Evolutionary conservation across 2,888 invertebrate genomes (phyloP).

Genomic region (Hyposoter dolosus): DNA sequence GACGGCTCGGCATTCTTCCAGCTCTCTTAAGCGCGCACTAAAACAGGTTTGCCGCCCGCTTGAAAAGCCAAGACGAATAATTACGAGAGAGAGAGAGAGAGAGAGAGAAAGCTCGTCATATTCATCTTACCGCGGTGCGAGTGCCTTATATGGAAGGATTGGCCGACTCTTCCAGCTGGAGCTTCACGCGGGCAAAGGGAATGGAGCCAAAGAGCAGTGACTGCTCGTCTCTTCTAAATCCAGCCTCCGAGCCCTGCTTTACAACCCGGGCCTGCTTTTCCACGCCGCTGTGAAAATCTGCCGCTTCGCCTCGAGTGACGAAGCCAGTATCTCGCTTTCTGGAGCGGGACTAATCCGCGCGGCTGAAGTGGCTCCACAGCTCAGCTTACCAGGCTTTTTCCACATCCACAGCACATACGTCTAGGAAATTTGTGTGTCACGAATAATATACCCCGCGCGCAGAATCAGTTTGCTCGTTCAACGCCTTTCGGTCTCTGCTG

Average conservation of each 20-base stretch:
- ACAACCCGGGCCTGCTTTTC: conserved; percentile 17
- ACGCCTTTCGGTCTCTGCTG: conserved; percentile 7
- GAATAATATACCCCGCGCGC: conserved; percentile 13
- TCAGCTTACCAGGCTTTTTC: conserved; percentile 23
- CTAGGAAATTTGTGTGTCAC: conserved; percentile 1
- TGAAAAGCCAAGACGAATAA: conserved; percentile 54
- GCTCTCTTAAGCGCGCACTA: conserved; percentile 8
- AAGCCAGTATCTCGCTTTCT: conserved; percentile 57
- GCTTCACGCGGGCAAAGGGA: neutral
- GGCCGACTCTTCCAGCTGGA: neutral
- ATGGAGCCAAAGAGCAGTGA: conserved; percentile 12
- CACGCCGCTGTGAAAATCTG: conserved; percentile 39
- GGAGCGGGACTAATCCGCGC: conserved; percentile 60
- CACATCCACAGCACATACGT: conserved; percentile 22
- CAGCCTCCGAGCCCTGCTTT: neutral
- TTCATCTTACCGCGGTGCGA: neutral
- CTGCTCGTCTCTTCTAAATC: neutral
- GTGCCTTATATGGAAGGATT: neutral
- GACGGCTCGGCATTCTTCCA: conserved; percentile 50
- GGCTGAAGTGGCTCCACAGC: conserved; percentile 52
- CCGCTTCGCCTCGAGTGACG: conserved; percentile 34
- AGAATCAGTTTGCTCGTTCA: conserved; percentile 11
- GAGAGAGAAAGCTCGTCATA: conserved; percentile 6
- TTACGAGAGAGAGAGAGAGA: conserved; percentile 36
- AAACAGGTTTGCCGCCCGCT: conserved; percentile 21